These are phyloP conservation scores for Anagyrus pseudococci DNA, from an alignment of 2,888 invertebrate species.

Conservation along the genomic window DNA sequence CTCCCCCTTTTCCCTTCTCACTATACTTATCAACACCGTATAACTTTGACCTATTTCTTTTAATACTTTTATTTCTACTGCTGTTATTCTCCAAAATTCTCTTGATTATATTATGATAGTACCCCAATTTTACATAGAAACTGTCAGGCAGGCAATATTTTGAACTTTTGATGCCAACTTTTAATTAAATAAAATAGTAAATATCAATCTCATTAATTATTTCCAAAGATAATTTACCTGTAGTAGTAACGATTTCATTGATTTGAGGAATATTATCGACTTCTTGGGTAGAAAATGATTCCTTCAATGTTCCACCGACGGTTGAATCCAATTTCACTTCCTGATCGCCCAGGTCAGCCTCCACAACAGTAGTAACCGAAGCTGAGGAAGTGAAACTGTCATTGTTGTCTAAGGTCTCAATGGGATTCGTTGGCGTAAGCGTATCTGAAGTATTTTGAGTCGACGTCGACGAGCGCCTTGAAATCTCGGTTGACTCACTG, in stretches of 20 bases:
- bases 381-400: conserved; percentile 46
- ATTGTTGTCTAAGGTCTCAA: conserved; percentile 47
- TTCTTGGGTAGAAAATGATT: background rate
- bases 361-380: conserved; percentile 44
- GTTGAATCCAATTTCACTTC: conserved; percentile 31
- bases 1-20: no score
- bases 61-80: no score
- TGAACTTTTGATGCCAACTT: no score
- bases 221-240: conserved; percentile 12
- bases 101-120: no score
- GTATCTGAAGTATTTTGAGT: conserved; percentile 57
- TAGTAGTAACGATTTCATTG: background rate
- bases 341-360: conserved; percentile 33
- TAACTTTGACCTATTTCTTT: no score
- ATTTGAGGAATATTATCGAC: background rate
- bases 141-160: no score
- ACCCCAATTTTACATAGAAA: no score
- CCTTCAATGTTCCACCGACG: background rate
- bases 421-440: conserved; percentile 54
- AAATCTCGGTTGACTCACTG: conserved; percentile 51
- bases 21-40: no score
- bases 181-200: conserved; percentile 2
- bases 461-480: conserved; percentile 57
- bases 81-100: conserved; percentile 3
- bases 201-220: background rate